Conservation (phyloP, 2,797 vertebrate species). For the Mus minutoides region DNA sequence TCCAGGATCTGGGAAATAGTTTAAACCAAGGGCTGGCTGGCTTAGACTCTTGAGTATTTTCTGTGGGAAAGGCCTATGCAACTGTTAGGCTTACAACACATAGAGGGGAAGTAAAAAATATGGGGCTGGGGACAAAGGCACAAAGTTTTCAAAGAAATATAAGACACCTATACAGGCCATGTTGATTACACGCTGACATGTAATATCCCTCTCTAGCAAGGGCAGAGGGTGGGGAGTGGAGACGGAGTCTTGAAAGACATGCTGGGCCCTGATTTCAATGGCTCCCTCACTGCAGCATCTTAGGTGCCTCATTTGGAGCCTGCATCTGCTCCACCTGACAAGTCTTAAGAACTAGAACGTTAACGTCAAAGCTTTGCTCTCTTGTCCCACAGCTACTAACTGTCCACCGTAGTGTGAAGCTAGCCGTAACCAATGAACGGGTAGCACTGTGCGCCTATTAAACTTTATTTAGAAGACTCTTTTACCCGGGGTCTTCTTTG, state of each 20-base stretch:
- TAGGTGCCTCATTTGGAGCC: neutral
- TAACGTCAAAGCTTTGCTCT: neutral
- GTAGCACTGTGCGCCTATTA: neutral
- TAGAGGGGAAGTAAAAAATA: neutral
- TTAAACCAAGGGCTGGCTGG: neutral
- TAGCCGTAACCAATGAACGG: neutral
- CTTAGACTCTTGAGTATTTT: slow-evolving; percentile 8
- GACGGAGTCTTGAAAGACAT: neutral
- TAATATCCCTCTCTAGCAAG: neutral
- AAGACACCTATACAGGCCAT: neutral
- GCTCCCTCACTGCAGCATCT: neutral
- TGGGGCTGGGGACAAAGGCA: neutral
- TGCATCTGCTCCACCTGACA: slow-evolving; percentile 1
- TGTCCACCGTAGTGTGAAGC: neutral
- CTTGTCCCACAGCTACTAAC: neutral
- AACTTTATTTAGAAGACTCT: neutral
- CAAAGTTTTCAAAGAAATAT: slow-evolving; percentile 25
- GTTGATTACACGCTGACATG: neutral
- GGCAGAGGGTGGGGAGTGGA: neutral
- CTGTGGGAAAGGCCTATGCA: neutral
- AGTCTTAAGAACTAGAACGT: neutral
- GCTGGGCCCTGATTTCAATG: neutral
- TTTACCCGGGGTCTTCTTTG: neutral
- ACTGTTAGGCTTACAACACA: neutral
- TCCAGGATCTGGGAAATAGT: neutral